A percentile compares a stretch with the other conserved stretches of the same genome.
phyloP scores from a whole-genome alignment of 2,888 invertebrate genomes.

The Acleris laterana region DNA sequence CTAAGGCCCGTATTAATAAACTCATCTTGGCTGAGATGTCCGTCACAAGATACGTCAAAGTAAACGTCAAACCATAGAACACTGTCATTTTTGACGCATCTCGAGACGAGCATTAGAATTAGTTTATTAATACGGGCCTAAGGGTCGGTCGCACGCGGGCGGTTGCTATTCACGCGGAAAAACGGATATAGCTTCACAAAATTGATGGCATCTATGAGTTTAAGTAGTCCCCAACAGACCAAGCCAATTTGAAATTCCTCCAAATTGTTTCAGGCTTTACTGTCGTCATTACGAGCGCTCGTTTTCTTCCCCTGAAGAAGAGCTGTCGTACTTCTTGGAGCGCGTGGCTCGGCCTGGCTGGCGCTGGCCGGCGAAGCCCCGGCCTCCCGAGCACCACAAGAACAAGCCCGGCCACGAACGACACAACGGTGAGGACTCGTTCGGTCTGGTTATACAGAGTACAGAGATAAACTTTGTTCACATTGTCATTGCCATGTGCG shows the following conservation, averaged over 20 bases:
- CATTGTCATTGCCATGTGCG: too few species aligned
- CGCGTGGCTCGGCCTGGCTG: constrained; percentile 92
- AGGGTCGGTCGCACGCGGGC: too few species aligned
- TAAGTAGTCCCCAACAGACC: too few species aligned
- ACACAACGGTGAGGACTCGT: constrained; percentile 63
- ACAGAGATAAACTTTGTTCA: too few species aligned
- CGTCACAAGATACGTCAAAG: too few species aligned
- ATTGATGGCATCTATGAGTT: background rate
- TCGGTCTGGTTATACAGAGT: background rate
- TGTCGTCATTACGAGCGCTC: constrained; percentile 88
- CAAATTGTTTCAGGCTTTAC: constrained; percentile 85
- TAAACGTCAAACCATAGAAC: too few species aligned
- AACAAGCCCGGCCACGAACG: constrained; percentile 73
- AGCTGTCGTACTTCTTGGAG: constrained; percentile 90
- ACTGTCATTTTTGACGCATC: too few species aligned
- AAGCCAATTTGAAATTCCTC: background rate
- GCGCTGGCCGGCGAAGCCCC: constrained; percentile 91
- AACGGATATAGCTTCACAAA: background rate
- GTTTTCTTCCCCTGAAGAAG: constrained; percentile 90
- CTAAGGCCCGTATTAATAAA: too few species aligned
- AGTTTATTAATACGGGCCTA: too few species aligned
- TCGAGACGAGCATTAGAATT: too few species aligned
- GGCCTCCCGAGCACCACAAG: constrained; percentile 88
- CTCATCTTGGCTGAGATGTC: too few species aligned
- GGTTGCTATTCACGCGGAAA: too few species aligned